Base-by-base conservation (phyloP, 2,113 vertebrate species). In the Hippocampus barbouri region DNA sequence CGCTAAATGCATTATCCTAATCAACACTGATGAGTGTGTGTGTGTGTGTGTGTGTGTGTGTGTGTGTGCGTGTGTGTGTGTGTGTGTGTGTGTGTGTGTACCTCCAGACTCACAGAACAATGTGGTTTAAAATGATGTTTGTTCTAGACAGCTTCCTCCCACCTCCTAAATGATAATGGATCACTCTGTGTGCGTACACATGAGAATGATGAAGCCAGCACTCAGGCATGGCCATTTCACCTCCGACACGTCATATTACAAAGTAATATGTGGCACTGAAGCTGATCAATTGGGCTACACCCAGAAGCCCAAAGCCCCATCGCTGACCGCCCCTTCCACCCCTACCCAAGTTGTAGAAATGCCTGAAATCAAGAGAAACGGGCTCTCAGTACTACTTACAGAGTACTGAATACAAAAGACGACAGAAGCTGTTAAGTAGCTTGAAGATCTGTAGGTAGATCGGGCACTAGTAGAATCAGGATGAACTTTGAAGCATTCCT, bases 1-100 rank as follows among this genome's bases (percentile, higher is more conserved):
- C 84, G 79, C 77, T 86, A 87, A 89, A 85, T 82, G 72, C 83
- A 86, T 87, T 86, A 86, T 83, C 83, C 73, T 81, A 89, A 89
- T 90, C 85, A 89, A 85, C 63, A 66, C 0, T 86, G 88, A 90
- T 83, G 74, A 85, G 79, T 40, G 12, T 63, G 12, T 73, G n/a
- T 16, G 43, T 38, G 59, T 40, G 41, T 45, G 57, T 56, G 60
- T 16, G 23, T 38, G 49, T 38, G 72, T 51, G 25, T 47, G 64
- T 45, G 23, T 38, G 49, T 38, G 72, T 51, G 25, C 40, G 64
- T 45, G 34, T 62, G 63, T 66, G 79, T 38, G 12, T 63, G 15
- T 72, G 79, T 30, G 12, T 63, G 15, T 73, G 79, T 38, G 12
- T 63, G 15, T 73, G n/a, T 16, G 43, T 38, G 59, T 15, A 4